Percentiles rank a stretch among this genome's conserved stretches.
Conservation (phyloP, 2,113 vertebrate species). For the Lepus americanus region DNA sequence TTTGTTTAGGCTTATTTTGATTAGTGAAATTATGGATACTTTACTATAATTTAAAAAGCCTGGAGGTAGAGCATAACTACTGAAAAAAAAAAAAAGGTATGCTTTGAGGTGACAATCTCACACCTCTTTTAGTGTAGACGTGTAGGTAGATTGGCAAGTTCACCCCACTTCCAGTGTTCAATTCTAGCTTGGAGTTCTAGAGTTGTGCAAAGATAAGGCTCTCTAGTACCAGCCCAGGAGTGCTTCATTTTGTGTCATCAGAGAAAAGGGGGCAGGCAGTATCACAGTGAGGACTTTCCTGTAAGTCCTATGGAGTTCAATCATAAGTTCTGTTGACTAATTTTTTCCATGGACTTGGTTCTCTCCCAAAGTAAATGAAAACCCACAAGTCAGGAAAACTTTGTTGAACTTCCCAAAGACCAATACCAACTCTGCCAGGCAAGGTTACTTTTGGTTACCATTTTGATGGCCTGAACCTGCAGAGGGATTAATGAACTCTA, state of each 20-base stretch:
- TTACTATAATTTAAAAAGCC: not conserved
- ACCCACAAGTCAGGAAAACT: not conserved
- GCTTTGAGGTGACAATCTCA: not conserved
- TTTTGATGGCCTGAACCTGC: conserved; percentile 21
- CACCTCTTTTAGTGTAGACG: not conserved
- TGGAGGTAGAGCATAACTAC: not conserved
- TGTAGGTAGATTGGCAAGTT: not conserved
- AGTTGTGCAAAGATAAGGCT: not conserved
- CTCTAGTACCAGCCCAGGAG: not conserved
- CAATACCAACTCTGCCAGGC: not conserved
- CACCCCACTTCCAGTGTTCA: not conserved
- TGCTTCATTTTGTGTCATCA: not conserved
- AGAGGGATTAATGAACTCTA: conserved; percentile 41
- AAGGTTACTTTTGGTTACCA: not conserved
- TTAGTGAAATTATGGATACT: not conserved
- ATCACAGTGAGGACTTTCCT: conserved; percentile 11
- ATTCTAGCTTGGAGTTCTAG: not conserved
- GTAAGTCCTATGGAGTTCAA: not conserved
- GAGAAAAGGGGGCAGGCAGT: not conserved
- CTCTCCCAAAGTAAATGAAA: conserved; percentile 59
- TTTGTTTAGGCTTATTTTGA: too few species aligned
- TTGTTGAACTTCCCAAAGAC: conserved; percentile 23
- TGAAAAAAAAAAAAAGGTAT: not conserved
- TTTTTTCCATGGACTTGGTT: conserved; percentile 1
- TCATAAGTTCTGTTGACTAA: not conserved